These are phyloP conservation scores for Rhopalosiphum nymphaeae DNA, from an alignment of 2,888 invertebrate genomes.

Conservation along the genomic window DNA sequence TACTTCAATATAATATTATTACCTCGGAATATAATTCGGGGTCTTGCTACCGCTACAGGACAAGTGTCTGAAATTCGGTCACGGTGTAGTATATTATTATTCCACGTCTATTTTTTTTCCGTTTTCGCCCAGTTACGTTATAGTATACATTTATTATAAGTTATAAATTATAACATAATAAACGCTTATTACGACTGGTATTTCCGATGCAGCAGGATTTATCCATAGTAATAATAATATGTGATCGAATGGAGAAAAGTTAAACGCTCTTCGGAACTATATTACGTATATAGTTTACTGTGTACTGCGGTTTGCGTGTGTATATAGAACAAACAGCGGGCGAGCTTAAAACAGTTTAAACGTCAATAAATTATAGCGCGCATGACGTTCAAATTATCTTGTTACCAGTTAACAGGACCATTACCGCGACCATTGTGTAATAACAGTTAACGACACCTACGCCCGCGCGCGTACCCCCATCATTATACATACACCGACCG, in stretches of 20 bases:
- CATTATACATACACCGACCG: background rate
- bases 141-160: background rate
- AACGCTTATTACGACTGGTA: background rate
- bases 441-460: constrained; percentile 56
- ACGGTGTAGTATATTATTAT: background rate
- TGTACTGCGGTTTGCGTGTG: background rate
- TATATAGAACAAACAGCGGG: constrained; percentile 21
- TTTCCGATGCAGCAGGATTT: background rate
- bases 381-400: constrained; percentile 44
- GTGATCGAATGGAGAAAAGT: constrained; percentile 11
- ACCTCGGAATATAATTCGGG: background rate
- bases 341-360: constrained; percentile 41
- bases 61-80: background rate
- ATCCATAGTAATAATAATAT: constrained; percentile 1
- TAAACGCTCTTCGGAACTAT: background rate
- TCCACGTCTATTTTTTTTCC: background rate
- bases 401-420: constrained; percentile 49
- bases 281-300: background rate
- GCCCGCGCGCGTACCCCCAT: background rate
- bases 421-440: constrained; percentile 50
- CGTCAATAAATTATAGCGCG: constrained; percentile 32
- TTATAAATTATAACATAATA: background rate
- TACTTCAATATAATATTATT: background rate
- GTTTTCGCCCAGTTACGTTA: background rate
- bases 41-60: background rate